Evolutionary conservation across 1,140 invertebrate species (phyloP).

Genomic region (Zaprionus camerounensis): DNA sequence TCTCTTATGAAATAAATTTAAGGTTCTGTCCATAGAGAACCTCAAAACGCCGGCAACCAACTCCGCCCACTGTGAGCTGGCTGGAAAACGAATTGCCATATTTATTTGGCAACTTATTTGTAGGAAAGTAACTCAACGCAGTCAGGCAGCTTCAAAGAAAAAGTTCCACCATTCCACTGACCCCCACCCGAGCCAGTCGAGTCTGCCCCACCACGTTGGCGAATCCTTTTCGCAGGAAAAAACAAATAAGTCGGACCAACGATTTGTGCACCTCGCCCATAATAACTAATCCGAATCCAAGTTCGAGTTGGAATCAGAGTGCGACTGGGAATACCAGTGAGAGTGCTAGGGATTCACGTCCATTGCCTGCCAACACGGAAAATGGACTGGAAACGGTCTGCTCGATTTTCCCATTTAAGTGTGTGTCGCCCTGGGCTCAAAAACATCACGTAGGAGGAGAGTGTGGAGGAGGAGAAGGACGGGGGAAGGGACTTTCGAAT

Average conservation of each 20-base stretch:
- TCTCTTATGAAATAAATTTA: neutral
- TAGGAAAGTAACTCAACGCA: neutral
- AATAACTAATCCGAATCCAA: conserved; percentile 5
- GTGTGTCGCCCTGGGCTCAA: conserved; percentile 63
- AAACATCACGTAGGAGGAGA: neutral
- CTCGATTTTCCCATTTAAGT: conserved; percentile 66
- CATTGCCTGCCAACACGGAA: conserved; percentile 29
- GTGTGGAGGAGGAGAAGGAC: neutral
- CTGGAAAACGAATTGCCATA: neutral
- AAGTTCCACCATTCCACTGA: neutral
- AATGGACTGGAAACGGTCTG: conserved; percentile 15
- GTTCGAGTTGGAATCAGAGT: neutral
- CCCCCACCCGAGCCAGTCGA: no score
- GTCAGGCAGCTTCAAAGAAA: conserved; percentile 1
- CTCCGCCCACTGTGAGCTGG: neutral
- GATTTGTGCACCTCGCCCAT: neutral
- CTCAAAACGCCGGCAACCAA: neutral
- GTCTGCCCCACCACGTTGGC: no score
- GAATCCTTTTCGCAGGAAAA: conserved; percentile 38
- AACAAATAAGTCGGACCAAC: conserved; percentile 37
- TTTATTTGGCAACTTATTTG: conserved; percentile 11
- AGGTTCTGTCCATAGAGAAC: neutral
- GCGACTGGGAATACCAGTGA: neutral
- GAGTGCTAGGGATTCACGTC: conserved; percentile 12
- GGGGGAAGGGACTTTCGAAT: neutral